Evolutionary conservation across 2,113 vertebrate genomes (phyloP).

Genomic region (Cathartes aura): DNA sequence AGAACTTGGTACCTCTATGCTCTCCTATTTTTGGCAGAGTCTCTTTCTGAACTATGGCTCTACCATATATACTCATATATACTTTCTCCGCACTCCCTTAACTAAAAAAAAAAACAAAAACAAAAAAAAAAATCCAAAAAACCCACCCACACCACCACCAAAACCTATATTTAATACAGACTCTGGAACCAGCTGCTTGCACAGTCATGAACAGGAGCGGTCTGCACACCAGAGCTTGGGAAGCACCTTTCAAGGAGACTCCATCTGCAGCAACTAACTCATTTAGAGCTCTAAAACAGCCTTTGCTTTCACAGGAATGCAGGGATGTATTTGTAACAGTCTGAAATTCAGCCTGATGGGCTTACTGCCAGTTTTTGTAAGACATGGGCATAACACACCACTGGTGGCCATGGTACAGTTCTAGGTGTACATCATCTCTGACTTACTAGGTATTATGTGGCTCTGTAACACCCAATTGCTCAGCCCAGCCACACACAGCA

Average conservation of each 20-base stretch:
- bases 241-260: background rate
- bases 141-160: too few relatives aligned
- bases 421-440: background rate
- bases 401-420: background rate
- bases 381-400: fast-evolving
- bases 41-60: background rate
- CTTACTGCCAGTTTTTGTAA: background rate
- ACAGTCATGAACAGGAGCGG: background rate
- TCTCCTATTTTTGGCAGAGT: background rate
- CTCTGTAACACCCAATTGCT: background rate
- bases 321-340: background rate
- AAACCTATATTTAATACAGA: background rate
- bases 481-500: background rate
- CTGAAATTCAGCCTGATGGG: background rate
- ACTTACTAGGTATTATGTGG: background rate
- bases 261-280: background rate
- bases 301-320: background rate
- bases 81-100: background rate
- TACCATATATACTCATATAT: background rate
- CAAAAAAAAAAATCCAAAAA: too few relatives aligned
- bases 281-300: background rate
- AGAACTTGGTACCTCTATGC: background rate
- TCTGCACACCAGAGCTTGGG: background rate
- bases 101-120: background rate
- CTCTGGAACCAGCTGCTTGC: background rate